Conservation (phyloP, 2,113 vertebrate genomes). For the Glaucomys volans region DNA sequence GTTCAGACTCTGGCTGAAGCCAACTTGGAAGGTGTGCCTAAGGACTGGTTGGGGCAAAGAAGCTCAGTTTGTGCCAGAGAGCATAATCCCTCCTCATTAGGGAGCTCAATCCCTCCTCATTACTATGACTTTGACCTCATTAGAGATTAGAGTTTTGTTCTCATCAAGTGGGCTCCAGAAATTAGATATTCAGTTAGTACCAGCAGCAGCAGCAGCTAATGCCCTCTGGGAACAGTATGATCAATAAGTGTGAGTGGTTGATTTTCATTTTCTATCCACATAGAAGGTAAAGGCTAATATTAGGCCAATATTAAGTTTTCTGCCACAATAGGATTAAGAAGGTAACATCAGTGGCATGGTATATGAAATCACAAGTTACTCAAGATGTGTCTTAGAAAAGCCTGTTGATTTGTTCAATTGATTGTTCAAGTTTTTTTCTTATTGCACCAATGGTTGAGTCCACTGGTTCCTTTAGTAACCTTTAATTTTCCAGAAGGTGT, state of each 20-base stretch:
- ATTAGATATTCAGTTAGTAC: slow-evolving; percentile 6
- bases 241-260: slow-evolving; percentile 22
- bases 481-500: slow-evolving; percentile 25
- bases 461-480: slow-evolving; percentile 30
- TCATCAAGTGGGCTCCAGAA: slow-evolving; percentile 6
- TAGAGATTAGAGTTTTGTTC: slow-evolving; percentile 46
- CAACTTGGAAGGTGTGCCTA: neutral
- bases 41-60: neutral
- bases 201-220: neutral
- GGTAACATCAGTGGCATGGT: neutral
- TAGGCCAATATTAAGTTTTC: neutral
- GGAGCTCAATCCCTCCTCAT: neutral
- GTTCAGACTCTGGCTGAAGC: neutral
- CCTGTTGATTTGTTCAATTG: slow-evolving; percentile 37
- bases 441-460: neutral
- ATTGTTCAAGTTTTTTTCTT: neutral
- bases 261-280: neutral
- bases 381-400: slow-evolving; percentile 32
- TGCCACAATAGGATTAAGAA: neutral
- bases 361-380: neutral
- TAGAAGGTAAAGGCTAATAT: neutral
- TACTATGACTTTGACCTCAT: slow-evolving; percentile 14
- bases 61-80: neutral
- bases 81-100: neutral
- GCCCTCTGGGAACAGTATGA: neutral